Conservation (phyloP, 2,797 vertebrate genomes). For the Cirrhinus molitorella region DNA sequence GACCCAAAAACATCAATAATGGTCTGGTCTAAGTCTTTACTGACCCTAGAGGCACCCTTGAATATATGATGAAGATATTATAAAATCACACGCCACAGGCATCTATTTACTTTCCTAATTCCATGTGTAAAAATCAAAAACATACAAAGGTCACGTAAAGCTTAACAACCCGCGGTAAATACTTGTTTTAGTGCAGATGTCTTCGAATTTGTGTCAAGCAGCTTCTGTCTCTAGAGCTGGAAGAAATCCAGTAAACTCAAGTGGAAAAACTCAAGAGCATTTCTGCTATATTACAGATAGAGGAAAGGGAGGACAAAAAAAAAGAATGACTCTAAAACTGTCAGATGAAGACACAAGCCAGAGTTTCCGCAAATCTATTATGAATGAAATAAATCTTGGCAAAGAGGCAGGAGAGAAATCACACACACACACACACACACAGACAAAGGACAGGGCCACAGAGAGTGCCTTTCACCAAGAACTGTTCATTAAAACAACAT, state of each 20-base stretch:
- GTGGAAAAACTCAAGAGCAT: constrained; percentile 42
- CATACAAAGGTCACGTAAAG: background rate
- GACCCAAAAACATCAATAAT: background rate
- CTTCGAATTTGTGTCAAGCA: background rate
- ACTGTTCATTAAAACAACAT: constrained; percentile 76
- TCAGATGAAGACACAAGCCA: constrained; percentile 80
- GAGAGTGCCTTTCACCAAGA: constrained; percentile 63
- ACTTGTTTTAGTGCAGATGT: background rate
- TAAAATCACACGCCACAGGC: background rate
- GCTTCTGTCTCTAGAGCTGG: background rate
- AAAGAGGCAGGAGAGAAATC: constrained; percentile 67
- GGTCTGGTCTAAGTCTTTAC: background rate
- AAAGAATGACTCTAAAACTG: constrained; percentile 69
- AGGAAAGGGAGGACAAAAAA: constrained; percentile 7
- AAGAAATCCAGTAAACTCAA: constrained; percentile 23
- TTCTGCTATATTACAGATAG: constrained; percentile 51
- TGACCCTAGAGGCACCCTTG: background rate
- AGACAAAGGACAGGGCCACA: constrained; percentile 33
- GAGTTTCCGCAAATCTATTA: constrained; percentile 82
- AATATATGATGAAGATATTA: background rate
- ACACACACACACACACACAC: constrained; percentile 20
- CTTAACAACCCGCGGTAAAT: background rate
- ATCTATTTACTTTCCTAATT: background rate
- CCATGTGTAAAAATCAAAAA: background rate
- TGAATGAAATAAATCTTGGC: constrained; percentile 80